These are phyloP conservation scores for Pyrocephalus nanus DNA, from an alignment of 2,797 vertebrate genomes.

Conservation along the genomic window DNA sequence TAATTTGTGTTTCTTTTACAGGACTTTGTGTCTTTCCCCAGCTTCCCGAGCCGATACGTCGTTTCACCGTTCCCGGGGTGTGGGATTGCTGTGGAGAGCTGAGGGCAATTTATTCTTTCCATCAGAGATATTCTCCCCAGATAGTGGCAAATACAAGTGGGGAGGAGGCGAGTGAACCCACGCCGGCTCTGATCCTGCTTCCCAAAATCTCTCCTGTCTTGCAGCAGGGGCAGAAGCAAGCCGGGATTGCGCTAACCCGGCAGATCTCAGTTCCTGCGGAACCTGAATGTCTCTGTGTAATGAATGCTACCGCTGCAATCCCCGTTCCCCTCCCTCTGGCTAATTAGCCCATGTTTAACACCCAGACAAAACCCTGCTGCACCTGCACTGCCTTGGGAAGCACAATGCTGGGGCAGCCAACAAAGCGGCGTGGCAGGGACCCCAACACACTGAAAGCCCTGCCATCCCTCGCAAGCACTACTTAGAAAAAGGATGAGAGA, in stretches of 20 bases:
- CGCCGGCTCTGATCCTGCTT: neutral
- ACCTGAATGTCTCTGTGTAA: neutral
- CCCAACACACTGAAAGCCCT: neutral
- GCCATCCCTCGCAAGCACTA: neutral
- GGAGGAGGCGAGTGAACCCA: neutral
- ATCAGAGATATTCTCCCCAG: neutral
- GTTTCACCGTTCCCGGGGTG: neutral
- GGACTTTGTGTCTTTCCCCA: neutral
- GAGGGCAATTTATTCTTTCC: neutral
- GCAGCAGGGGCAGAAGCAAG: neutral
- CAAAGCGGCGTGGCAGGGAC: constrained; percentile 57
- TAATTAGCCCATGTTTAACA: constrained; percentile 44
- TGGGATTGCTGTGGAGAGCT: neutral
- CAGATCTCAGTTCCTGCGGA: neutral
- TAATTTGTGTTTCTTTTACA: neutral
- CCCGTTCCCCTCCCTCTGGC: neutral
- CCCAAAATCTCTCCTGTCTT: neutral
- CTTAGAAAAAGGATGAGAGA: constrained; percentile 39
- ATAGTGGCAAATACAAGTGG: neutral
- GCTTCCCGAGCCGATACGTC: neutral
- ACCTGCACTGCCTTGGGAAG: constrained; percentile 63
- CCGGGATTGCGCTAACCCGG: accelerated
- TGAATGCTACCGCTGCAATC: neutral
- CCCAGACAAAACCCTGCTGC: constrained; percentile 53
- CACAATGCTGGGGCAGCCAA: constrained; percentile 30